phyloP scores from a whole-genome alignment of 1,140 invertebrate species.

The Sitodiplosis mosellana region DNA sequence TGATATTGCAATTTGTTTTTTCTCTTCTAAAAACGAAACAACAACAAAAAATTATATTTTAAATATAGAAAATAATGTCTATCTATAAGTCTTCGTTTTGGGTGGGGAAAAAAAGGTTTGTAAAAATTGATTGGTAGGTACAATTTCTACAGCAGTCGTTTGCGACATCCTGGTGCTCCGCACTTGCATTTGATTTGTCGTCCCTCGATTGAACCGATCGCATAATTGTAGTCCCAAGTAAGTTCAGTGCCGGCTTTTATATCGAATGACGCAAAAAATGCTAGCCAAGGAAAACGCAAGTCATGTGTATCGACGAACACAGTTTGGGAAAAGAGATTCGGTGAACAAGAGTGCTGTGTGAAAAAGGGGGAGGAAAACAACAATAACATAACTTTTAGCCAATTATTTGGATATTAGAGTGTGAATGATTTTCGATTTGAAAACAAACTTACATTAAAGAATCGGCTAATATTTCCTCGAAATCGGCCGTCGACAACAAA shows the following conservation, averaged over 20 bases:
- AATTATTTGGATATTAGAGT: not conserved
- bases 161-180: conserved; percentile 67
- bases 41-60: no score
- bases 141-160: conserved; percentile 37
- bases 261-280: conserved; percentile 77
- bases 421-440: not conserved
- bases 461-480: conserved; percentile 86
- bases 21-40: no score
- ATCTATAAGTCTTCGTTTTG: no score
- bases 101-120: no score
- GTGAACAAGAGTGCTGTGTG: conserved; percentile 76
- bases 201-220: conserved; percentile 80
- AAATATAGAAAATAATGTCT: no score
- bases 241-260: conserved; percentile 87
- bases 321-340: conserved; percentile 95
- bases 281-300: conserved; percentile 89
- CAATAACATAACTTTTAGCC: not conserved
- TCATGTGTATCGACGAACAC: conserved; percentile 97
- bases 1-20: no score
- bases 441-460: conserved; percentile 66
- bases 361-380: conserved; percentile 11
- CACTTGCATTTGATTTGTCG: conserved; percentile 85
- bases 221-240: conserved; percentile 97
- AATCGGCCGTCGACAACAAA: conserved; percentile 96
- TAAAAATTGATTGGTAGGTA: no score